phyloP scores from a whole-genome alignment of 2,113 vertebrate genomes.

The Cyprinodon tularosa region DNA sequence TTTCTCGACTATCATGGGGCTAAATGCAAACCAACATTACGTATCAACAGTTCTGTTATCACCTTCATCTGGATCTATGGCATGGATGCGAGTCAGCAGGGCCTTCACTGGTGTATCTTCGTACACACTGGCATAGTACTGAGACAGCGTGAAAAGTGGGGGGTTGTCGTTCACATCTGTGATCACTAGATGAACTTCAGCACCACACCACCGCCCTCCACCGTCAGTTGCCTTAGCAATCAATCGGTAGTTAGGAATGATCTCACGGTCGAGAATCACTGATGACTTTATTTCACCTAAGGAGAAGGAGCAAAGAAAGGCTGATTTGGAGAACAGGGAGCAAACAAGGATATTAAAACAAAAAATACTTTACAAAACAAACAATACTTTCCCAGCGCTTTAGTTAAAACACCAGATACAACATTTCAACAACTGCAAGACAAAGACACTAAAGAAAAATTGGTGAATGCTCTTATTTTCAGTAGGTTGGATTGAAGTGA shows the following conservation, averaged over 20 bases:
- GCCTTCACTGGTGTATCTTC: slow-evolving; percentile 94
- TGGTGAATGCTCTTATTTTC: background rate
- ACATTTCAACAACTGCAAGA: background rate
- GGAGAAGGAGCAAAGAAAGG: slow-evolving; percentile 13
- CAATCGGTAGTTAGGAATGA: slow-evolving; percentile 84
- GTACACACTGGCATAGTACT: slow-evolving; percentile 88
- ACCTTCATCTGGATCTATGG: slow-evolving; percentile 94
- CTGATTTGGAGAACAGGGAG: background rate
- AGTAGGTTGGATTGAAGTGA: background rate
- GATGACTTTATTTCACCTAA: slow-evolving; percentile 91
- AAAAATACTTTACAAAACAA: background rate
- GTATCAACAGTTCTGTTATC: slow-evolving; percentile 14
- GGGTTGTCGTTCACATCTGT: slow-evolving; percentile 96
- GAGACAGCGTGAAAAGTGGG: slow-evolving; percentile 85
- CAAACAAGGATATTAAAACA: too few relatives aligned
- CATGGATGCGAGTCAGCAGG: slow-evolving; percentile 92
- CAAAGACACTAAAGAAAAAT: background rate
- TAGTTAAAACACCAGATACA: background rate
- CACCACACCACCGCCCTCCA: slow-evolving; percentile 89
- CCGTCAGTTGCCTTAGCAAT: slow-evolving; percentile 89
- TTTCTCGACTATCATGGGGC: too few relatives aligned
- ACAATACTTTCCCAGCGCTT: background rate
- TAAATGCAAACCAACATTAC: background rate
- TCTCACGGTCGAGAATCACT: slow-evolving; percentile 87
- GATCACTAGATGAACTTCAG: slow-evolving; percentile 83